These are phyloP conservation scores for Crambe crambe DNA, from an alignment of 37 sponge, comb jelly and placozoan species.

Conservation along the genomic window DNA sequence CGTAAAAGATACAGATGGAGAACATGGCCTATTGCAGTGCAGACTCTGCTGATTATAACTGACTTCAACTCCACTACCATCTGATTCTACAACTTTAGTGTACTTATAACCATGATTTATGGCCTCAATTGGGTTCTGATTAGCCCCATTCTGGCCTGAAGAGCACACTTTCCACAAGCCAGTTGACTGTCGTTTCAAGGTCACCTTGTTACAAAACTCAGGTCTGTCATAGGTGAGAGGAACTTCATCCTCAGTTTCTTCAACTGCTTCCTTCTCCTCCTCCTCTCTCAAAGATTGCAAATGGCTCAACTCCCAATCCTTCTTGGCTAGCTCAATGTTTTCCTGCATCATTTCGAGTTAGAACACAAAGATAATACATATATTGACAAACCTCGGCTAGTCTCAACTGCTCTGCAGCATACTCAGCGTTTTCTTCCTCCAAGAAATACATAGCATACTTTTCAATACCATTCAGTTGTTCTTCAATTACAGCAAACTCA, in stretches of 20 bases:
- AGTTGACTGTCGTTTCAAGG: constrained; percentile 37
- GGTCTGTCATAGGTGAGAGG: constrained; percentile 79
- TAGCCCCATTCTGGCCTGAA: constrained; percentile 4
- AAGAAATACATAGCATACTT: constrained; percentile 72
- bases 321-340: constrained; percentile 80
- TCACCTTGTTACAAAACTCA: constrained; percentile 76
- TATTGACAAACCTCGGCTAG: constrained; percentile 68
- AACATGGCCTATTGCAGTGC: neutral
- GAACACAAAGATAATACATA: neutral
- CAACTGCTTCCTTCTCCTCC: constrained; percentile 69
- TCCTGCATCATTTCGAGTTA: constrained; percentile 20
- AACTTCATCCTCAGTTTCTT: constrained; percentile 49
- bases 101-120: neutral
- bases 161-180: constrained; percentile 65
- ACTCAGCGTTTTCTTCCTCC: constrained; percentile 77
- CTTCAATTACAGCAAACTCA: constrained; percentile 48
- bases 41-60: neutral
- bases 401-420: constrained; percentile 57
- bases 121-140: neutral
- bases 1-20: too few species aligned
- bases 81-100: neutral
- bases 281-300: constrained; percentile 71
- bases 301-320: constrained; percentile 88
- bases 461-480: constrained; percentile 81
- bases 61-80: neutral